Evolutionary conservation across 2,797 vertebrate genomes (phyloP).

Genomic region (Ctenopoma kingsleyae): DNA sequence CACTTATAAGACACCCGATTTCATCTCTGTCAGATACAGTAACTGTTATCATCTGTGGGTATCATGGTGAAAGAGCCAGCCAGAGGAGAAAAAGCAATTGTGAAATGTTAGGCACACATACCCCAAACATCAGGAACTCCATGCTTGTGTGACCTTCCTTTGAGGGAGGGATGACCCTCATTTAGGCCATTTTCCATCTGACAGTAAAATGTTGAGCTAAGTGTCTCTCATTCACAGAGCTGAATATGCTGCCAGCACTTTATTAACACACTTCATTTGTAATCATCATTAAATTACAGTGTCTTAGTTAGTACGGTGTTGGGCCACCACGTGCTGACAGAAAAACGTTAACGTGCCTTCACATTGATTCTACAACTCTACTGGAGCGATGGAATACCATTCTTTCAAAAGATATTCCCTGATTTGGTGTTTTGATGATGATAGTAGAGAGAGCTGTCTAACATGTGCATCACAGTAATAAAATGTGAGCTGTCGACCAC

Average conservation of each 20-base stretch:
- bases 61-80: neutral
- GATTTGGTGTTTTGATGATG: too few relatives aligned
- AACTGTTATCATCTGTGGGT: neutral
- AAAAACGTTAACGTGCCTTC: too few relatives aligned
- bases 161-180: constrained; percentile 41
- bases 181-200: constrained; percentile 50
- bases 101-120: constrained; percentile 8
- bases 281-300: neutral
- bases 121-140: neutral
- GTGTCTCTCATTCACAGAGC: neutral
- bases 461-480: too few relatives aligned
- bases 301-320: too few relatives aligned
- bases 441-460: too few relatives aligned
- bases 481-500: too few relatives aligned
- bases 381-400: too few relatives aligned
- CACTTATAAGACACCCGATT: neutral
- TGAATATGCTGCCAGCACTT: neutral
- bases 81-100: constrained; percentile 1
- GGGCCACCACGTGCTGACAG: too few relatives aligned
- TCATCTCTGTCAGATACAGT: too few relatives aligned
- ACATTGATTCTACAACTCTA: too few relatives aligned
- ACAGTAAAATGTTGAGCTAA: constrained; percentile 49
- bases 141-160: constrained; percentile 40
- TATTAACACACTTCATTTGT: neutral
- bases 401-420: too few relatives aligned